These are phyloP conservation scores for Neelides folsomi DNA, from an alignment of 2,888 invertebrate species.

Conservation along the genomic window DNA sequence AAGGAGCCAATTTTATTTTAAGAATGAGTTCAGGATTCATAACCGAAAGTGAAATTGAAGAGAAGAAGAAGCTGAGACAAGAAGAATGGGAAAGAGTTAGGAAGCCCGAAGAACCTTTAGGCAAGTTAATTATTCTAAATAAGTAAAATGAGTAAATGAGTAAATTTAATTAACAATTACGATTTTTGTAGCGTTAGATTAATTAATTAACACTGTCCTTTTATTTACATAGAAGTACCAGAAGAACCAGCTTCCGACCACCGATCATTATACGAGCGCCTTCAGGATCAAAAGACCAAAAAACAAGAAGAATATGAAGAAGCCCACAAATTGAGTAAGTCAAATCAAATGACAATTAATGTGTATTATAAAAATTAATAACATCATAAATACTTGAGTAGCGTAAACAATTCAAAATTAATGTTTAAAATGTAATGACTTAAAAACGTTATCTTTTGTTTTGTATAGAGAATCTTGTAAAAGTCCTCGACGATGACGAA, in stretches of 20 bases:
- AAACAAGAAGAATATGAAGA: slow-evolving; percentile 91
- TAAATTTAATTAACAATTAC: background rate
- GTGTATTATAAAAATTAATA: too few relatives aligned
- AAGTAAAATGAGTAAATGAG: background rate
- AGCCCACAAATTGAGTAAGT: slow-evolving; percentile 82
- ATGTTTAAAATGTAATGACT: too few relatives aligned
- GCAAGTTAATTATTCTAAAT: slow-evolving; percentile 42
- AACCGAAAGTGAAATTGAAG: slow-evolving; percentile 70
- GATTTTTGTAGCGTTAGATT: background rate
- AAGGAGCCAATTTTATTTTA: too few relatives aligned
- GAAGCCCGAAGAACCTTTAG: slow-evolving; percentile 74
- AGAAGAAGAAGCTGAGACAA: slow-evolving; percentile 64
- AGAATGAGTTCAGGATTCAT: slow-evolving; percentile 84
- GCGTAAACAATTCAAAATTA: too few relatives aligned
- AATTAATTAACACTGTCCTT: background rate
- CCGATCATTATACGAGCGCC: slow-evolving; percentile 75
- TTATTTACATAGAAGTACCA: slow-evolving; percentile 56
- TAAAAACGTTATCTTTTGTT: slow-evolving; percentile 2
- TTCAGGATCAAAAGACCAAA: slow-evolving; percentile 82
- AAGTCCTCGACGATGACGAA: slow-evolving; percentile 92
- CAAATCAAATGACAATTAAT: too few relatives aligned
- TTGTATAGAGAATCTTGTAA: slow-evolving; percentile 46
- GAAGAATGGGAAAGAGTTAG: slow-evolving; percentile 96
- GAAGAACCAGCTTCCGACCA: slow-evolving; percentile 63
- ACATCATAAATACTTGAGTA: too few relatives aligned